phyloP scores from a whole-genome alignment of 2,797 vertebrate species.

The Yasuhikotakia modesta region DNA sequence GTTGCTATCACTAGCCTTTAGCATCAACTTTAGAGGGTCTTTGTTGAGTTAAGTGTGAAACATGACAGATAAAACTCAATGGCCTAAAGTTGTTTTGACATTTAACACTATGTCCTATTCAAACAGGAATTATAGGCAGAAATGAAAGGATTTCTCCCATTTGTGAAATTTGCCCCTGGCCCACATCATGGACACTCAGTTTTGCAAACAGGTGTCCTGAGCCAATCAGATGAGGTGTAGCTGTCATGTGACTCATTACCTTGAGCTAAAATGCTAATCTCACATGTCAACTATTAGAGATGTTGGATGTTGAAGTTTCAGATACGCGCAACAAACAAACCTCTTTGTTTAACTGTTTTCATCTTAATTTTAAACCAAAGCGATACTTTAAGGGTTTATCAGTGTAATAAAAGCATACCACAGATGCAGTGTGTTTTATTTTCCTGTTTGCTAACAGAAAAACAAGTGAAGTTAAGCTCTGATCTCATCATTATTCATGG shows the following conservation, averaged over 20 bases:
- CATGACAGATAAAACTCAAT: no score
- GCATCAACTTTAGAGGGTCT: no score
- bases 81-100: no score
- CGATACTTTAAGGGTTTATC: not conserved
- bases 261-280: not conserved
- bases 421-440: not conserved
- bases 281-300: not conserved
- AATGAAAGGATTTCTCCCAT: not conserved
- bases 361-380: not conserved
- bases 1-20: no score
- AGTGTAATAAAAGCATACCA: not conserved
- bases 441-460: not conserved
- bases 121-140: not conserved
- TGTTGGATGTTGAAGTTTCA: not conserved
- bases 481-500: constrained; percentile 18
- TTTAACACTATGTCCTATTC: not conserved
- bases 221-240: not conserved
- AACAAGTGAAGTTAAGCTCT: not conserved
- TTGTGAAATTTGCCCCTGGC: not conserved
- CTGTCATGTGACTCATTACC: not conserved
- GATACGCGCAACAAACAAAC: no score
- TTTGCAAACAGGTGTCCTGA: not conserved
- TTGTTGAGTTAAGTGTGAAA: no score
- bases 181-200: not conserved
- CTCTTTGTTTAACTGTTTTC: not conserved